Percentiles rank a stretch among this genome's conserved stretches.
These are phyloP conservation scores for Muraenolepis orangiensis DNA, from an alignment of 2,797 vertebrate genomes.

Conservation along the genomic window DNA sequence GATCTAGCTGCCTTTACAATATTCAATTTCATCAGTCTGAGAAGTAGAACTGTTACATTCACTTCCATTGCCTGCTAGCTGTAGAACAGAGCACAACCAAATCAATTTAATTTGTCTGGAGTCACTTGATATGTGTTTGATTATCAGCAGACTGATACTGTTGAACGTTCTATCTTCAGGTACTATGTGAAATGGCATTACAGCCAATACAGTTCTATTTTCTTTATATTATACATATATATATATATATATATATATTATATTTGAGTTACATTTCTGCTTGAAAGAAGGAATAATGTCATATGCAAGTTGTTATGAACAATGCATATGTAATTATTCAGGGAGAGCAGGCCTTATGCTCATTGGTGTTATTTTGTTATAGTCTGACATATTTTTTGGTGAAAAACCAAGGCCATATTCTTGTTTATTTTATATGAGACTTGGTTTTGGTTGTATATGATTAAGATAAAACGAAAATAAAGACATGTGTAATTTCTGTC, in stretches of 20 bases:
- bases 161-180: too few relatives aligned
- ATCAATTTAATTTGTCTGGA: slow-evolving; percentile 7
- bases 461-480: too few relatives aligned
- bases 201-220: too few relatives aligned
- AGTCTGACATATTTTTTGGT: not conserved
- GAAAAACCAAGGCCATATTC: not conserved
- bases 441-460: too few relatives aligned
- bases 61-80: slow-evolving; percentile 4
- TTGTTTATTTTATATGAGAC: too few relatives aligned
- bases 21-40: slow-evolving; percentile 17
- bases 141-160: not conserved
- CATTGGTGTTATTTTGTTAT: too few relatives aligned
- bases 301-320: not conserved
- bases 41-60: slow-evolving; percentile 8
- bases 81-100: slow-evolving; percentile 6
- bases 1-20: slow-evolving; percentile 11
- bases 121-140: not conserved
- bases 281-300: not conserved
- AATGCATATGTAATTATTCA: not conserved
- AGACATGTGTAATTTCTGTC: not conserved
- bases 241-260: too few relatives aligned
- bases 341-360: too few relatives aligned
- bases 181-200: too few relatives aligned
- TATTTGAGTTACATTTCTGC: too few relatives aligned
- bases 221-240: too few relatives aligned